Conservation (phyloP, 1,140 invertebrate genomes). For the Ceratosolen solmsi region DNA sequence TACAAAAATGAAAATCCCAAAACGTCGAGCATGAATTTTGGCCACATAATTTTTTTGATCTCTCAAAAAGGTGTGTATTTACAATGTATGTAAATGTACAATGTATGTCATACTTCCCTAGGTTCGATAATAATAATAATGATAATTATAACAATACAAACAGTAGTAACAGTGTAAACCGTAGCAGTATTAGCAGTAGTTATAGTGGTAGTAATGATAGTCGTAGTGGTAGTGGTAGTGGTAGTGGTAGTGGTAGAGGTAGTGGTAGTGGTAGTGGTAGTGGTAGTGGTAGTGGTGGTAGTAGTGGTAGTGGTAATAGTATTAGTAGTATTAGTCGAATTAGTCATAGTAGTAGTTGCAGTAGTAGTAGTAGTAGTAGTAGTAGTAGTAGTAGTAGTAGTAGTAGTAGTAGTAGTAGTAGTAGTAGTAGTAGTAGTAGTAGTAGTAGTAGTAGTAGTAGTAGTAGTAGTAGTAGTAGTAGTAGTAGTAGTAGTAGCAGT, state of each 20-base stretch:
- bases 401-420: background rate
- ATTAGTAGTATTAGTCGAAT: too few relatives aligned
- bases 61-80: slow-evolving; percentile 30
- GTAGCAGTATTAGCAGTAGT: background rate
- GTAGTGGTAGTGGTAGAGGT: background rate
- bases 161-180: background rate
- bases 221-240: background rate
- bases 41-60: background rate
- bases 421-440: background rate
- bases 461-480: background rate
- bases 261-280: background rate
- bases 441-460: background rate
- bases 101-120: background rate
- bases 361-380: background rate
- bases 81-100: slow-evolving; percentile 37
- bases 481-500: background rate
- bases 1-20: slow-evolving; percentile 63
- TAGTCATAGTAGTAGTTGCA: background rate
- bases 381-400: background rate
- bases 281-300: background rate
- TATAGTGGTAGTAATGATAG: background rate
- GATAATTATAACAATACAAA: background rate
- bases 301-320: background rate
- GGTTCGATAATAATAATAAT: background rate
- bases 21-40: background rate